phyloP scores from a whole-genome alignment of 2,888 invertebrate genomes.

The Pachycephus smyrnensis region DNA sequence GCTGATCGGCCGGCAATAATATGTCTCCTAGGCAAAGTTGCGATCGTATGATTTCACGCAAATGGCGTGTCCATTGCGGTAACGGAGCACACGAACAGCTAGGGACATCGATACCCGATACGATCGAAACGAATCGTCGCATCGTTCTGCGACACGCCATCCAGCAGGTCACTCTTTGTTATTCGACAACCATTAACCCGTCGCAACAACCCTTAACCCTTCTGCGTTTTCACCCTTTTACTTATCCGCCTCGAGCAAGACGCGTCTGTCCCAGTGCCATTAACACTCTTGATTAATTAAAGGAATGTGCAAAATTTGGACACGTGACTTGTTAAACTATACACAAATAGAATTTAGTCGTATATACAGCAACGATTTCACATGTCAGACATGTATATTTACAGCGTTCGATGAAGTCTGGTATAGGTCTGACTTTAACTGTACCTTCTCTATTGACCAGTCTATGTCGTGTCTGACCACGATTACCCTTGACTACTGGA shows the following conservation, averaged over 20 bases:
- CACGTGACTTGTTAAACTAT: not conserved
- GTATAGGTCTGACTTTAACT: not conserved
- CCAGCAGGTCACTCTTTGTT: not conserved
- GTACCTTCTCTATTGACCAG: not conserved
- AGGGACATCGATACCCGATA: slow-evolving; percentile 31
- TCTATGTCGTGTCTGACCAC: not conserved
- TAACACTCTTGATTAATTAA: not conserved
- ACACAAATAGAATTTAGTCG: not conserved
- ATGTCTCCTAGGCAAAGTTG: slow-evolving; percentile 19
- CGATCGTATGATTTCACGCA: slow-evolving; percentile 17
- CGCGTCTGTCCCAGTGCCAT: not conserved
- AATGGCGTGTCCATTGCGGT: not conserved
- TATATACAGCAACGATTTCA: not conserved
- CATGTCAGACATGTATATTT: not conserved
- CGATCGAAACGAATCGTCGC: slow-evolving; percentile 21
- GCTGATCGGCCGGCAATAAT: slow-evolving; percentile 11
- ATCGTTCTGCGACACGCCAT: not conserved
- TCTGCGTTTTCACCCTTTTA: not conserved
- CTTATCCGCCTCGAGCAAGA: not conserved
- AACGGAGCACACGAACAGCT: not conserved
- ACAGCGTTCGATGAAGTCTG: not conserved
- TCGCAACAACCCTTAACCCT: not conserved
- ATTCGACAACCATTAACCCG: not conserved
- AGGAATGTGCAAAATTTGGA: not conserved
- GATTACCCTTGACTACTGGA: not conserved